Conservation (phyloP, 2,113 vertebrate genomes). For the Grammomys surdaster region DNA sequence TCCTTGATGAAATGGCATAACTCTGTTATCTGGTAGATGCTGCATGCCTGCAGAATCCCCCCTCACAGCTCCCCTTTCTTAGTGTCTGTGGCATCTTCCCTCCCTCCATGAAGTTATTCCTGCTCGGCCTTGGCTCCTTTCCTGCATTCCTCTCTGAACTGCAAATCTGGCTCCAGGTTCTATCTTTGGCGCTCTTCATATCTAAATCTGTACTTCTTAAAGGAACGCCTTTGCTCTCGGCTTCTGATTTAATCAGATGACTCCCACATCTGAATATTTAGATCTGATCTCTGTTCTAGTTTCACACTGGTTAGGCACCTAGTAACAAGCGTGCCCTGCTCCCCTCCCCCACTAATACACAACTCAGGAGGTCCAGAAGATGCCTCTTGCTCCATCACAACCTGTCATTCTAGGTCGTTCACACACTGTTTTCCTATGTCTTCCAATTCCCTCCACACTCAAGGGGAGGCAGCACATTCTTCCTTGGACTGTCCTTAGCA, state of each 20-base stretch:
- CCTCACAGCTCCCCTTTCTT: not conserved
- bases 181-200: conserved; percentile 33
- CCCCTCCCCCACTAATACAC: not conserved
- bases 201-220: not conserved
- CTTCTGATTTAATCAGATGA: not conserved
- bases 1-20: not conserved
- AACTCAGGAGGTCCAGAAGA: not conserved
- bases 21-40: not conserved
- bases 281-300: not conserved
- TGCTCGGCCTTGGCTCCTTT: not conserved
- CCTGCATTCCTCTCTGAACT: conserved; percentile 17
- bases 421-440: not conserved
- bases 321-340: not conserved
- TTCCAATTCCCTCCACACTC: not conserved
- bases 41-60: not conserved
- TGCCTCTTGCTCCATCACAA: not conserved
- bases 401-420: too few relatives aligned
- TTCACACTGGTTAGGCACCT: not conserved
- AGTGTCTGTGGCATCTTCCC: not conserved
- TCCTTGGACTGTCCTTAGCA: not conserved
- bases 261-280: conserved; percentile 2
- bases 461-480: not conserved
- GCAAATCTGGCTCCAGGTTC: not conserved
- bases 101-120: not conserved
- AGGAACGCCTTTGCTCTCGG: not conserved